Conservation (phyloP, 2,888 invertebrate species). For the Merodon equestris region DNA sequence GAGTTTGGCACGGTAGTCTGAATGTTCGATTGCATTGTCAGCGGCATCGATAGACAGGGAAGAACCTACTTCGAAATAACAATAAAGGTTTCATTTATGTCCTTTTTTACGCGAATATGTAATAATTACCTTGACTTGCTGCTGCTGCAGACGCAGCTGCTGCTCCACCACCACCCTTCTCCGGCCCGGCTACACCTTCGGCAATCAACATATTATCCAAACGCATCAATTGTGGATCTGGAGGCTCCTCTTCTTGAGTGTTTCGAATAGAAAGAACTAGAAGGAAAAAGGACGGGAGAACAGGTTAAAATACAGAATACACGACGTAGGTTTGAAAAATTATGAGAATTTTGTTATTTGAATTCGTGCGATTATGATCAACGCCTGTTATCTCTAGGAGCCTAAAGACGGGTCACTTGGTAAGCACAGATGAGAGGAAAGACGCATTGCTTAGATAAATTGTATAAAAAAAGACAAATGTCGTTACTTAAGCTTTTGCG, state of each 20-base stretch:
- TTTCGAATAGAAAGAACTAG: constrained; percentile 95
- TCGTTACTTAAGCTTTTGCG: too few relatives aligned
- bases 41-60: constrained; percentile 80
- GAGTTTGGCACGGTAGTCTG: constrained; percentile 98
- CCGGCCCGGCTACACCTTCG: constrained; percentile 98
- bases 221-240: constrained; percentile 98
- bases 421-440: too few relatives aligned
- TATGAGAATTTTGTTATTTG: too few relatives aligned
- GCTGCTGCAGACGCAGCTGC: constrained; percentile 94
- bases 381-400: too few relatives aligned
- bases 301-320: too few relatives aligned
- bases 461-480: too few relatives aligned
- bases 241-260: constrained; percentile 98
- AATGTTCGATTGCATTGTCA: constrained; percentile 98
- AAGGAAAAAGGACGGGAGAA: constrained; percentile 54
- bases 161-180: constrained; percentile 93
- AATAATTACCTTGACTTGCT: constrained; percentile 86
- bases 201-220: constrained; percentile 99
- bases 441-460: too few relatives aligned
- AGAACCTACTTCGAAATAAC: constrained; percentile 72
- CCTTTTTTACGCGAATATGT: too few relatives aligned
- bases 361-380: too few relatives aligned
- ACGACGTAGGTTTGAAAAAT: too few relatives aligned
- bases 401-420: too few relatives aligned
- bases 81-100: constrained; percentile 26